Conservation (phyloP, 2,888 invertebrate species). For the Calameuta filiformis region DNA sequence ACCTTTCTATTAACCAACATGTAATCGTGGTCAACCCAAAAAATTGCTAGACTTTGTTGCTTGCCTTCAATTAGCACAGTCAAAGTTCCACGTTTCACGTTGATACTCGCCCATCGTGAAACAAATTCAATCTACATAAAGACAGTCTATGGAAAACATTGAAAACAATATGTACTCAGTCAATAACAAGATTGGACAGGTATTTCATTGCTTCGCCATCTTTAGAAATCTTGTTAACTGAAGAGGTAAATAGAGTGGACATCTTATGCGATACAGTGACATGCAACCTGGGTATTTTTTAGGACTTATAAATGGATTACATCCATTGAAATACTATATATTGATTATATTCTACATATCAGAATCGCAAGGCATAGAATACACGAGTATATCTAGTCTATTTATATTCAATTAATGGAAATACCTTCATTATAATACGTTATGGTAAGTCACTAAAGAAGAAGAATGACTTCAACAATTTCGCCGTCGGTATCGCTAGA, state of each 20-base stretch:
- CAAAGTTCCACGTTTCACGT: conserved; percentile 36
- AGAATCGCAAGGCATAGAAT: no score
- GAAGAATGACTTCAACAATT: background rate
- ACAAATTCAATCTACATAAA: background rate
- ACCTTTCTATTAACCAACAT: background rate
- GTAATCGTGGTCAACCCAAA: background rate
- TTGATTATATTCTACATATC: no score
- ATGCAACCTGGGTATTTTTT: no score
- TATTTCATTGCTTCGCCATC: conserved; percentile 23
- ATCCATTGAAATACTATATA: no score
- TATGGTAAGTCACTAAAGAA: no score
- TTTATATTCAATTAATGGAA: no score
- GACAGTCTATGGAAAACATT: background rate
- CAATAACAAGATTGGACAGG: background rate
- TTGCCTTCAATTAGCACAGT: background rate
- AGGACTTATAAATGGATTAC: no score
- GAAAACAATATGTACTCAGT: background rate
- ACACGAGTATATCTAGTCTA: no score
- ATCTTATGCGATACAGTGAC: no score
- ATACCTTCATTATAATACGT: no score
- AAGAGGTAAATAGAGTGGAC: no score
- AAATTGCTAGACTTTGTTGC: background rate
- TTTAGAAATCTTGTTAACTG: conserved; percentile 11
- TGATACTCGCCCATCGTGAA: conserved; percentile 17
- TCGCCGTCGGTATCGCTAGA: background rate